Evolutionary conservation across 2,797 vertebrate species (phyloP), one percentile per base, ranked within the genome.

Genomic region (Sebastes oblongus): DNA sequence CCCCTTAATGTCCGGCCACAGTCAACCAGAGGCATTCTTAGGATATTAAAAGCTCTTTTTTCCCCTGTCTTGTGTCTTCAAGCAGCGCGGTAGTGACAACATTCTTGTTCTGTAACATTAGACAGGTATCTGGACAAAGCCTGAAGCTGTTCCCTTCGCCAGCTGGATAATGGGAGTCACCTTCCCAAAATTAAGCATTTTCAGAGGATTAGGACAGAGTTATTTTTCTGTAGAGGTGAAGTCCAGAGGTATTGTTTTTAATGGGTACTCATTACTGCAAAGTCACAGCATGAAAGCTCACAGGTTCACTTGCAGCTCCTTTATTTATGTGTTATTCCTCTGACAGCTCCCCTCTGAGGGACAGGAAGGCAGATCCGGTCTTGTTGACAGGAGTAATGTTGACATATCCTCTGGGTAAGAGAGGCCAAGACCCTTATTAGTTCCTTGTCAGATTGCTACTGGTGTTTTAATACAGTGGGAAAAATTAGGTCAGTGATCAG

Each of bases 81-180:
- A 89, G 83, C 72, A 81, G 64, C 20, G 5, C 52, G 42, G 50
- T 36, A 67, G 70, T 55, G 82, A 92, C 91, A 92, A 92, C 83
- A 93, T 89, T 94, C 90, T 86, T 89, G 74, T 77, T 34, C 73
- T 82, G 89, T 90, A 94, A 94, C 89, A 88, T 77, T 84, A 94
- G 85, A 91, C 85, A 81, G 77, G 65, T 81, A 69, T 78, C 76
- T 75, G 86, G 78, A 90, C 86, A 88, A 54, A 68, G 73, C 59
- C 87, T 89, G 59, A 1, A 14, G 39, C 72, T 81, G 84, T 66
- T 72, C 25, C 54, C 54, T 75, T 56, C 10, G 4, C 52, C 72
- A 20, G 66, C 52, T 71, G 39, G 29, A 79, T 65, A 83, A 80
- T 73, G 22, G 46, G 58, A 84, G 69, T 25, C 25, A 60, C 52